These are phyloP conservation scores for Plebejus anna DNA, from an alignment of 2,888 invertebrate genomes.

Conservation along the genomic window DNA sequence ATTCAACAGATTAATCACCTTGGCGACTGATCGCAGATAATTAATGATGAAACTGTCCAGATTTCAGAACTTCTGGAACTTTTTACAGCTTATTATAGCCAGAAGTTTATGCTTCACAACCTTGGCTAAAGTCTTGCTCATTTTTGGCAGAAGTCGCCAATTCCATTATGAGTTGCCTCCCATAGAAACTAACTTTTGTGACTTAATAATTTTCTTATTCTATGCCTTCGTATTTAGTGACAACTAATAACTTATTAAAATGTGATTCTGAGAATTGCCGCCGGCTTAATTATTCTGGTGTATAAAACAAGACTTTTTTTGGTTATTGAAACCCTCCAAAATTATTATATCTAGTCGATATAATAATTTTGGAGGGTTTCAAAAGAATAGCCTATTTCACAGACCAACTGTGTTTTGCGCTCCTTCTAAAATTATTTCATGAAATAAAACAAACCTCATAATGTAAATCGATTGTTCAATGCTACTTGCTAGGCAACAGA, in stretches of 20 bases:
- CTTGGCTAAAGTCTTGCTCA: neutral
- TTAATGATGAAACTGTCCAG: slow-evolving; percentile 5
- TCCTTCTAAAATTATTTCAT: too few species aligned
- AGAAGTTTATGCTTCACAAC: neutral
- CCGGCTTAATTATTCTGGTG: neutral
- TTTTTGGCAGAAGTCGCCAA: neutral
- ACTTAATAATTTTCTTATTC: neutral
- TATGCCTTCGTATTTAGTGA: neutral
- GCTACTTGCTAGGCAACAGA: neutral
- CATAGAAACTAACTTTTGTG: too few species aligned
- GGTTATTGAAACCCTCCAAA: too few species aligned
- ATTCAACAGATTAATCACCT: slow-evolving; percentile 17
- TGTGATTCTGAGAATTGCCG: neutral
- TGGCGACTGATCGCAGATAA: slow-evolving; percentile 7
- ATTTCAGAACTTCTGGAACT: neutral
- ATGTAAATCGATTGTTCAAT: neutral
- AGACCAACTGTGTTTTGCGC: too few species aligned
- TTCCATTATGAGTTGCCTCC: neutral
- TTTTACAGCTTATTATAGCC: neutral
- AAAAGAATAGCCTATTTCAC: too few species aligned
- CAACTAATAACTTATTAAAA: neutral
- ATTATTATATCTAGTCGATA: too few species aligned
- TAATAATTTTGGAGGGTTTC: too few species aligned
- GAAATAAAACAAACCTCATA: too few species aligned
- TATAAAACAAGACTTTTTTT: neutral